Base-by-base conservation (phyloP, 2,797 vertebrate genomes). In the Molossus molossus region DNA sequence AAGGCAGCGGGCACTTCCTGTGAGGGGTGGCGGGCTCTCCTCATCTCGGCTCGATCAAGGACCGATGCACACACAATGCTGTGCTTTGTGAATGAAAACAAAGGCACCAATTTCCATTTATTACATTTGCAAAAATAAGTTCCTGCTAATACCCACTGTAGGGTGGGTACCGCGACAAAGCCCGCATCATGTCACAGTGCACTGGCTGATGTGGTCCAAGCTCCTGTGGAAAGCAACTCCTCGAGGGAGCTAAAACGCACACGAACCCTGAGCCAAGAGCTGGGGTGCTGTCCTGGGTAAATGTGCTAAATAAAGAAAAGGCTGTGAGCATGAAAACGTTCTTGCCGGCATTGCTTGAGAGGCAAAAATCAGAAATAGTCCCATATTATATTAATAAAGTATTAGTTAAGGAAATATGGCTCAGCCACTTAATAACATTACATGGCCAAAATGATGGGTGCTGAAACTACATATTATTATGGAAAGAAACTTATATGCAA, bases 341-440 rank as follows among this genome's bases (percentile, higher is more conserved):
- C 76, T 85, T 37, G 58, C 48, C 80, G 62, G 92, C 37, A 5
- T 25, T 81, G 45, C 9, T 48, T 1, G 13, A 90, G 3, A 58
- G 55, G 72, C 33, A 81, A 90, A 90, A 75, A 33, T 45, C 3
- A 69, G 58, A 79, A 90, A 70, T 1, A 48, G 64, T 9, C 53
- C 50, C 2, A 65, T 57, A 69, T 81, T 79, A 58, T 21, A 87
- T 83, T 80, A 95, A 94, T 64, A 76, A 88, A 82, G 65, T 55
- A 89, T 94, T 48, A 87, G 84, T 45, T 94, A 87, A 94, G 60
- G 62, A 92, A 83, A 94, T 75, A 85, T 1, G 15, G 60, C 45
- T 53, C 20, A 60, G 73, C 69, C 80, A 72, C 70, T 91, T 83
- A 87, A 85, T 48, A 87, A 90, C 13, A 67, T 45, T 37, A 81